Conservation (phyloP, 2,888 invertebrate genomes). For the Sisyra nigra region DNA sequence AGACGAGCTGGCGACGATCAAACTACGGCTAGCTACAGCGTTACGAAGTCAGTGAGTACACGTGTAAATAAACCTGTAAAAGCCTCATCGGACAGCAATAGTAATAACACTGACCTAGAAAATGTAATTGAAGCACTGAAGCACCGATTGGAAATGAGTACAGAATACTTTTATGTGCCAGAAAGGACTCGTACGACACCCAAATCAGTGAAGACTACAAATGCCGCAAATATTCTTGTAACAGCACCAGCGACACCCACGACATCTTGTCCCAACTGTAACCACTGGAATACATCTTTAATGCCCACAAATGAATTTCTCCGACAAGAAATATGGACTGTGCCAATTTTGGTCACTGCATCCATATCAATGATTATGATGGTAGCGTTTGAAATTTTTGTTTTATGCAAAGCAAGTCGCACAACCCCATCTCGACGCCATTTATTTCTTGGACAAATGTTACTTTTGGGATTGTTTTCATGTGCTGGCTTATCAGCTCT, state of each 20-base stretch:
- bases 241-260: slow-evolving; percentile 20
- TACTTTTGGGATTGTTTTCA: slow-evolving; percentile 67
- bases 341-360: slow-evolving; percentile 72
- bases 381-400: slow-evolving; percentile 76
- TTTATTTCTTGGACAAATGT: slow-evolving; percentile 72
- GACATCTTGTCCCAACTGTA: slow-evolving; percentile 16
- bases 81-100: background rate
- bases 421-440: slow-evolving; percentile 73
- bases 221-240: slow-evolving; percentile 19
- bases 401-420: slow-evolving; percentile 70
- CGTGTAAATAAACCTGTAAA: slow-evolving; percentile 2
- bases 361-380: slow-evolving; percentile 72
- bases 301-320: slow-evolving; percentile 20
- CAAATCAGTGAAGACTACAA: slow-evolving; percentile 18
- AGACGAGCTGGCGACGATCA: no score
- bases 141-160: slow-evolving; percentile 61
- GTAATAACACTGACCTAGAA: background rate
- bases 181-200: slow-evolving; percentile 28
- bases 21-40: slow-evolving; percentile 1
- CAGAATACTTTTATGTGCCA: slow-evolving; percentile 69
- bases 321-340: slow-evolving; percentile 74
- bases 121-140: slow-evolving; percentile 12
- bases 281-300: slow-evolving; percentile 16
- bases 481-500: slow-evolving; percentile 67
- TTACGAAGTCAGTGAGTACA: slow-evolving; percentile 5